A percentile compares a stretch with the other conserved stretches of the same genome.
These are phyloP conservation scores for Chiloscyllium punctatum DNA, from an alignment of 2,797 vertebrate species.

Conservation along the genomic window DNA sequence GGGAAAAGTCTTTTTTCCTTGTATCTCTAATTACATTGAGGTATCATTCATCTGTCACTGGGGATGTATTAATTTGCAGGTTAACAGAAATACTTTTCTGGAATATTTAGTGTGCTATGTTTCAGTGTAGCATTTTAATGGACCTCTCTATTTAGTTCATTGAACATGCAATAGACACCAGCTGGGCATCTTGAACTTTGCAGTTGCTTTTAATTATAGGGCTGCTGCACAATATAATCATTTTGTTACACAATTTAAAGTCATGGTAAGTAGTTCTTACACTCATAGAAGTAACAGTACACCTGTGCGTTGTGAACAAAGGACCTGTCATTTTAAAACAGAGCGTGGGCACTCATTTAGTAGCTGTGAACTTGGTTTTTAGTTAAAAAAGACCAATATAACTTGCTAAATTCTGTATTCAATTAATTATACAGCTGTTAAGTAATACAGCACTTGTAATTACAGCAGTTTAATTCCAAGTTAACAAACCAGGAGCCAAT, in stretches of 20 bases:
- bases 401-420: slow-evolving; percentile 1
- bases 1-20: background rate
- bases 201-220: slow-evolving; percentile 34
- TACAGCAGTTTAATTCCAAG: slow-evolving; percentile 26
- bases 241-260: slow-evolving; percentile 39
- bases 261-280: slow-evolving; percentile 35
- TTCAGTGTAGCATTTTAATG: background rate
- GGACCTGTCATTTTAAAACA: background rate
- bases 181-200: slow-evolving; percentile 37
- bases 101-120: slow-evolving; percentile 23
- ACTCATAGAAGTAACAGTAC: background rate
- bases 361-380: slow-evolving; percentile 12
- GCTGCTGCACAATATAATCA: slow-evolving; percentile 23
- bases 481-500: slow-evolving; percentile 19
- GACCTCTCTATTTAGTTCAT: slow-evolving; percentile 25
- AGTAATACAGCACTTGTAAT: slow-evolving; percentile 14
- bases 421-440: slow-evolving; percentile 31
- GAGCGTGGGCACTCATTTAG: slow-evolving; percentile 24
- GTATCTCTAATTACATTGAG: background rate
- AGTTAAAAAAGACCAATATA: background rate
- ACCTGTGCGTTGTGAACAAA: slow-evolving; percentile 34
- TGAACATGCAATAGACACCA: slow-evolving; percentile 17
- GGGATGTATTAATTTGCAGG: background rate
- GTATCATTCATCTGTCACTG: slow-evolving; percentile 11
- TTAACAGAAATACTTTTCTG: background rate